phyloP scores from a whole-genome alignment of 2,888 invertebrate genomes.

The Eudasyphora cyanicolor region DNA sequence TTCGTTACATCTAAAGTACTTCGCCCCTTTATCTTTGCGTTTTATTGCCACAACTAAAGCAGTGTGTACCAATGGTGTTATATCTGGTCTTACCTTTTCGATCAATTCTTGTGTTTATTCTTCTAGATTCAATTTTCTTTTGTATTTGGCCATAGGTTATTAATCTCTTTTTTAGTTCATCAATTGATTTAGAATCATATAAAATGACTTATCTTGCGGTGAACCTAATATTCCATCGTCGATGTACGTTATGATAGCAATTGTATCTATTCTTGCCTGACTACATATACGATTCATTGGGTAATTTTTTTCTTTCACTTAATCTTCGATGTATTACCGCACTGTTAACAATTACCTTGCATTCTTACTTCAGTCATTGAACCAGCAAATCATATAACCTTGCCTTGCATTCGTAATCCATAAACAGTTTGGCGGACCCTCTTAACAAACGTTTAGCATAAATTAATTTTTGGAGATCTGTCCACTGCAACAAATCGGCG shows the following conservation, averaged over 20 bases:
- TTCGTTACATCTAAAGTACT: no score
- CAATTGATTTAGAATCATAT: no score
- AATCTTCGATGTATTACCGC: slow-evolving; percentile 19
- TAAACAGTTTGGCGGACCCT: not conserved
- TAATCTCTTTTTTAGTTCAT: not conserved
- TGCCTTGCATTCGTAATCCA: slow-evolving; percentile 31
- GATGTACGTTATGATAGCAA: not conserved
- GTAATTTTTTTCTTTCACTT: not conserved
- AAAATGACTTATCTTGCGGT: no score
- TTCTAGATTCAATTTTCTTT: no score
- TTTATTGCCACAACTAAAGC: not conserved
- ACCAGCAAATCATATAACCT: no score
- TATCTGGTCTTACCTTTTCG: not conserved
- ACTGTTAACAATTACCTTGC: not conserved
- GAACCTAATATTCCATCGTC: not conserved
- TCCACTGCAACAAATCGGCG: no score
- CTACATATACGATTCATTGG: slow-evolving; percentile 25
- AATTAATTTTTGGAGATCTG: no score
- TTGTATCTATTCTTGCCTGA: slow-evolving; percentile 20
- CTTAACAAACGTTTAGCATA: no score
- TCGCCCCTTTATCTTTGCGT: not conserved
- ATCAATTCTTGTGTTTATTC: not conserved
- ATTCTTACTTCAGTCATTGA: not conserved
- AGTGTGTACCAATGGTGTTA: not conserved
- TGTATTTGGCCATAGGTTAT: not conserved